Evolutionary conservation across 2,888 invertebrate genomes (phyloP), one percentile per base, ranked within the genome.

Genomic region (Cerceris rybyensis): DNA sequence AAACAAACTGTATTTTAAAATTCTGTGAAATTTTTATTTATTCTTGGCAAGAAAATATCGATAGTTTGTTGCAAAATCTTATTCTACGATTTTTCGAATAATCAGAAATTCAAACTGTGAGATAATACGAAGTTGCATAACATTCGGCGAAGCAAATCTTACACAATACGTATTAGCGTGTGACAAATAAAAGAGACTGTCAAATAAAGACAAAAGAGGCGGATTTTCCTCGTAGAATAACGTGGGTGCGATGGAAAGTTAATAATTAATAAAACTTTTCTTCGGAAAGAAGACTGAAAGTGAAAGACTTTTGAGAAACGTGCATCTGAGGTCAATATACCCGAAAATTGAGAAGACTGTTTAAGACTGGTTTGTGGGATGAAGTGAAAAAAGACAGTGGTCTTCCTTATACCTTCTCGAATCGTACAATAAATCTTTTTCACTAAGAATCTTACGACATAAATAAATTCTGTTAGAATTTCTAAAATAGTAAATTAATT

Each of bases 121-220:
- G 13, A 58, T 60, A 73, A 61, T 61, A 43, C 17, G 46, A 8
- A 64, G 54, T 76, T 67, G 70, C 73, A 63, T 59, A 72, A 75
- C 58, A 46, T 54, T n/a, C 58, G 11, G 43, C 43, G 65, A 13
- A 68, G 52, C 41, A 13, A 43, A 16, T 11, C 54, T 63, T 78
- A 52, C 41, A 57, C 75, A 65, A 78, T 49, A 43, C 16, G 14
- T 70, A 54, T 78, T 70, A 66, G 58, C 54, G 14, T 49, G 28
- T 57, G 43, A 39, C 59, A 76, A 75, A 76, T 57, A 76, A 70
- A 75, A 43, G 76, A 70, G 55, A 63, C 17, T n/a, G 50, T 46
- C 55, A 66, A 67, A 55, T 9, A 59, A 46, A 16, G 8, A 43
- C 8, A 50, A 9, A 17, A 39, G 28, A 49, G 39, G 42, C 58